A percentile compares a stretch with the other conserved stretches of the same genome.
Evolutionary conservation across 2,797 vertebrate species (phyloP).

Genomic region (Sarcophilus harrisii): DNA sequence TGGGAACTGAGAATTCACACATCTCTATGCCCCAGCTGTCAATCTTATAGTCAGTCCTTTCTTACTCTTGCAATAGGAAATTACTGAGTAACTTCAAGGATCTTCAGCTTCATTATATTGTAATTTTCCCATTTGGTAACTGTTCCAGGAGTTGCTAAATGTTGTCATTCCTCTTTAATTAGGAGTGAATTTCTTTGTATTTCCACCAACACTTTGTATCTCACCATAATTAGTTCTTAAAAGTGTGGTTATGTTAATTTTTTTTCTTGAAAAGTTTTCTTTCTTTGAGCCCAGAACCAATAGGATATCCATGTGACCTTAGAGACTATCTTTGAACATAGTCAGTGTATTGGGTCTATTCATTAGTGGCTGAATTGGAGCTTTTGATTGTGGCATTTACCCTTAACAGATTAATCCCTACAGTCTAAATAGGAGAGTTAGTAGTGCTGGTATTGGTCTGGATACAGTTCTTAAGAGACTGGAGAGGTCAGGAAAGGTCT

Average conservation of each 20-base stretch:
- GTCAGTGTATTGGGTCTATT: background rate
- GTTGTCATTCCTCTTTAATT: background rate
- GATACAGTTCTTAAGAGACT: conserved; percentile 19
- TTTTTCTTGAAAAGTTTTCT: background rate
- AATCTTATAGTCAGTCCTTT: background rate
- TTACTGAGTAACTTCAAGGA: conserved; percentile 51
- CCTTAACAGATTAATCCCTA: background rate
- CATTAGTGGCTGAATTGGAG: conserved; percentile 5
- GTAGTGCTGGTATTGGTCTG: background rate
- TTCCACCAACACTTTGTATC: no score
- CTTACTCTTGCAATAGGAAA: conserved; percentile 61
- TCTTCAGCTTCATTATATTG: conserved; percentile 13
- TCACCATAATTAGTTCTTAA: background rate
- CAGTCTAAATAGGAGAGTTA: conserved; percentile 22
- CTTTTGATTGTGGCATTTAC: conserved; percentile 8
- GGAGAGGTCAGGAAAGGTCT: conserved; percentile 21
- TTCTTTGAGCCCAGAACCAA: background rate
- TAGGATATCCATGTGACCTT: background rate
- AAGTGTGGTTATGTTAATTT: conserved; percentile 36
- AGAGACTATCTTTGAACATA: conserved; percentile 21
- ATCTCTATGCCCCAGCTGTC: conserved; percentile 4
- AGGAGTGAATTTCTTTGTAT: background rate
- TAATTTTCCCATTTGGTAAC: conserved; percentile 53
- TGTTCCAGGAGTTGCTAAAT: background rate
- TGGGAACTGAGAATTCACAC: background rate